Conservation (phyloP, 1,140 invertebrate genomes). For the Papilio dardanus region DNA sequence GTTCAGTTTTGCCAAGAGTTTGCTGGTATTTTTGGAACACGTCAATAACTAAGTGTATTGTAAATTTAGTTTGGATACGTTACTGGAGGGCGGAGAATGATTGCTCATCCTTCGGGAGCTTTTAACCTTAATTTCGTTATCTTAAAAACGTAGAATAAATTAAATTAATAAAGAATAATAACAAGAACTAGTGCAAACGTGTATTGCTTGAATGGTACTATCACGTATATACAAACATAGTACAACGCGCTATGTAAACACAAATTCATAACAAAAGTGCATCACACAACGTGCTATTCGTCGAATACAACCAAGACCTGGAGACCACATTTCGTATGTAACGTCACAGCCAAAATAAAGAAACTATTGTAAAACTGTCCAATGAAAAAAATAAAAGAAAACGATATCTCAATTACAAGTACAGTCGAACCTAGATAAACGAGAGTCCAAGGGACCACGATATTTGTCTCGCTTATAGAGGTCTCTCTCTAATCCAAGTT, state of each 20-base stretch:
- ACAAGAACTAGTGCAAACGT: not conserved
- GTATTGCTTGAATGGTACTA: not conserved
- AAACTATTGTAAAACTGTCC: too few species aligned
- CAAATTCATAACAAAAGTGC: not conserved
- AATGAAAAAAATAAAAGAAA: too few species aligned
- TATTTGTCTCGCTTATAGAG: too few species aligned
- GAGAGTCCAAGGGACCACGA: too few species aligned
- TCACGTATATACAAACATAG: not conserved
- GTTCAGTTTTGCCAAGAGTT: constrained; percentile 69
- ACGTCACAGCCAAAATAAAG: too few species aligned
- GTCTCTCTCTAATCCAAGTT: too few species aligned
- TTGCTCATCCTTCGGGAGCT: constrained; percentile 2
- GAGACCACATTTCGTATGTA: too few species aligned
- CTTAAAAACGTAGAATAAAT: not conserved
- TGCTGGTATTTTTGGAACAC: constrained; percentile 77
- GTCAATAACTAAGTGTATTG: constrained; percentile 79
- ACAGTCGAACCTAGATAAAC: too few species aligned
- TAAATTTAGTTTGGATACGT: constrained; percentile 63
- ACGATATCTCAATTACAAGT: not conserved
- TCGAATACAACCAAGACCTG: too few species aligned
- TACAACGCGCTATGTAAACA: not conserved
- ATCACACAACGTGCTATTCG: not conserved
- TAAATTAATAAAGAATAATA: not conserved
- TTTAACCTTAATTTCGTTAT: constrained; percentile 25
- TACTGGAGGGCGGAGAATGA: constrained; percentile 34